Percentiles rank a stretch among this genome's conserved stretches.
phyloP scores from a whole-genome alignment of 2,113 vertebrate species.

The Corvus cornix region DNA sequence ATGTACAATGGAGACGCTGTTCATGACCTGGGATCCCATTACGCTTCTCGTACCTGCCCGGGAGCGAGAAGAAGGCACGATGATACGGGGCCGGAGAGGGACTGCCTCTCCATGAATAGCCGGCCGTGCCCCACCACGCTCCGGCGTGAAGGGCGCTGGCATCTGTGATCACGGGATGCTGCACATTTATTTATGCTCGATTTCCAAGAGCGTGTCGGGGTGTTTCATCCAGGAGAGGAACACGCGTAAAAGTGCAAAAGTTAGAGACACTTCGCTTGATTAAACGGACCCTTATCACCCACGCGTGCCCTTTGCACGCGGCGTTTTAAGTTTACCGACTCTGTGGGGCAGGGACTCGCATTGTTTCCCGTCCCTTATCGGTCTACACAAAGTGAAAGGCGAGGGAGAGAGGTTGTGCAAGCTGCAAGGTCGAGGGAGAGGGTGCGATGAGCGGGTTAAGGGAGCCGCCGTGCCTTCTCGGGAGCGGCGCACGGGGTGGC shows the following conservation, averaged over 20 bases:
- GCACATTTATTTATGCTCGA: not conserved
- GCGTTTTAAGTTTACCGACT: not conserved
- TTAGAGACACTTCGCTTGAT: not conserved
- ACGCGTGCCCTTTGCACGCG: not conserved
- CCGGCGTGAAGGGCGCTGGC: not conserved
- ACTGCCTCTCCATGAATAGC: not conserved
- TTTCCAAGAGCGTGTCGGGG: not conserved
- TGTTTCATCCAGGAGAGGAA: not conserved
- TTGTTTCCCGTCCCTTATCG: not conserved
- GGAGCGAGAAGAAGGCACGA: not conserved
- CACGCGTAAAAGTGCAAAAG: not conserved
- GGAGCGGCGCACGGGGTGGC: not conserved
- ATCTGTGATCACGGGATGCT: not conserved
- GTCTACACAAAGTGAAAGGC: not conserved
- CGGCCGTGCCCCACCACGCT: not conserved
- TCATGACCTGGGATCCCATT: conserved; percentile 34
- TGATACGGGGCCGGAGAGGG: not conserved
- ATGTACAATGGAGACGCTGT: conserved; percentile 33
- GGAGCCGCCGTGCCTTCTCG: not conserved
- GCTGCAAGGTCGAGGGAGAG: not conserved
- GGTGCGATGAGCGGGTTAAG: not conserved
- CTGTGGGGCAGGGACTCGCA: not conserved
- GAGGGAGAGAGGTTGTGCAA: not conserved
- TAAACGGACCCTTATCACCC: not conserved
- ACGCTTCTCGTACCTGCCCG: not conserved